phyloP scores from a whole-genome alignment of 2,113 vertebrate species.

The Prinia subflava region DNA sequence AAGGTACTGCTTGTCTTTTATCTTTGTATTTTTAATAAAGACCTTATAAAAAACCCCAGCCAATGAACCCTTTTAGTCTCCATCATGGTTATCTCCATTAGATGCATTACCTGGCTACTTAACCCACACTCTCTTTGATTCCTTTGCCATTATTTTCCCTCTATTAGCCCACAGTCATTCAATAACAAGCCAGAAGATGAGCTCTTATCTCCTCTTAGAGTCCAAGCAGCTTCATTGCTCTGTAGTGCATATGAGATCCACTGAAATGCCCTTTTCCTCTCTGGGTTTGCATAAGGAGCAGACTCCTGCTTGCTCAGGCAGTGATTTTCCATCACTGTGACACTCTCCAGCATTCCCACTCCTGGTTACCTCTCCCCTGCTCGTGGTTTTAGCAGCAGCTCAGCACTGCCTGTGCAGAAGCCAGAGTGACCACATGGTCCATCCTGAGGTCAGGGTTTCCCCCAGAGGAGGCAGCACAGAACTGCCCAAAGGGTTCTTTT shows the following conservation, averaged over 20 bases:
- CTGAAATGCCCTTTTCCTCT: neutral
- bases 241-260: neutral
- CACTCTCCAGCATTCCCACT: neutral
- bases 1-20: neutral
- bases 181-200: neutral
- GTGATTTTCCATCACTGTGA: neutral
- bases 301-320: rapidly evolving
- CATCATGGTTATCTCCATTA: neutral
- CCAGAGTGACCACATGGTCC: neutral
- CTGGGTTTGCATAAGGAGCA: neutral
- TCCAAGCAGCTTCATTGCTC: neutral
- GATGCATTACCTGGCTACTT: neutral
- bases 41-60: neutral
- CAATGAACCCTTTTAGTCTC: neutral
- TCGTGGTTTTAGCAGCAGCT: neutral
- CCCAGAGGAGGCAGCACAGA: neutral
- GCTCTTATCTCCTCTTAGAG: neutral
- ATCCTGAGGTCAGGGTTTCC: neutral
- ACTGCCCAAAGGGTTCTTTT: neutral
- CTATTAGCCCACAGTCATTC: neutral
- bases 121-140: neutral
- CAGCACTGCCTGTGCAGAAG: neutral
- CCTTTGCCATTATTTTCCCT: neutral
- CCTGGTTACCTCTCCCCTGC: neutral
- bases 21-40: neutral